These are phyloP conservation scores for Spheniscus mendiculus DNA, from an alignment of 2,113 vertebrate genomes.

Conservation along the genomic window DNA sequence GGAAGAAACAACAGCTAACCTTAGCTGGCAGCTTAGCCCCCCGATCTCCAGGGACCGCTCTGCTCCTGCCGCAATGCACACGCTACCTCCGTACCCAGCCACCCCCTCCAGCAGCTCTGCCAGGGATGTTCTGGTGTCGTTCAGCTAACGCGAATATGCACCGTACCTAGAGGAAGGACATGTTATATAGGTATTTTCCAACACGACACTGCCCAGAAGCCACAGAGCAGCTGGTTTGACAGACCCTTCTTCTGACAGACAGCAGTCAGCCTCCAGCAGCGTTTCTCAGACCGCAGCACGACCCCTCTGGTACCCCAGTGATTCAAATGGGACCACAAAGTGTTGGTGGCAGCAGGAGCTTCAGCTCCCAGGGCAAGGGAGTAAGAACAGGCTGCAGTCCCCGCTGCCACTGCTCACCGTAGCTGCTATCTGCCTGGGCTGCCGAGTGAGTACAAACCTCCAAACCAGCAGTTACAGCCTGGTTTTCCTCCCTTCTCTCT, in stretches of 20 bases:
- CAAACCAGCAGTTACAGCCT: not conserved
- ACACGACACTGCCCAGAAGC: not conserved
- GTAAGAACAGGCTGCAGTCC: not conserved
- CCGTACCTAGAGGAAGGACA: not conserved
- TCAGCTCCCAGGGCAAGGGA: not conserved
- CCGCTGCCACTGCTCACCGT: not conserved
- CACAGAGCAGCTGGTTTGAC: not conserved
- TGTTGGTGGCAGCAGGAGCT: not conserved
- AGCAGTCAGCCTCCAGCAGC: not conserved
- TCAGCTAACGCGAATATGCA: accelerated
- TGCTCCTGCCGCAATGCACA: not conserved
- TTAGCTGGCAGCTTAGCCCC: not conserved
- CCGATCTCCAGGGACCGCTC: accelerated
- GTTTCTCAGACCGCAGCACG: not conserved
- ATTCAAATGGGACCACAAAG: not conserved
- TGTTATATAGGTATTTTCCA: not conserved
- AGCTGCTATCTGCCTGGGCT: not conserved
- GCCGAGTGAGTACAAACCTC: not conserved
- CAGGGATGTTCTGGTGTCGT: not conserved
- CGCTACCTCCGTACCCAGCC: not conserved
- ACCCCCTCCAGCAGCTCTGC: not conserved
- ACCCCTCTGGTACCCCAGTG: not conserved
- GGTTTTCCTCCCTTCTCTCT: not conserved
- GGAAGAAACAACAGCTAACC: not conserved
- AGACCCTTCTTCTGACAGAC: not conserved